Conservation (phyloP, 2,797 vertebrate genomes). For the Onychomys leucogaster region DNA sequence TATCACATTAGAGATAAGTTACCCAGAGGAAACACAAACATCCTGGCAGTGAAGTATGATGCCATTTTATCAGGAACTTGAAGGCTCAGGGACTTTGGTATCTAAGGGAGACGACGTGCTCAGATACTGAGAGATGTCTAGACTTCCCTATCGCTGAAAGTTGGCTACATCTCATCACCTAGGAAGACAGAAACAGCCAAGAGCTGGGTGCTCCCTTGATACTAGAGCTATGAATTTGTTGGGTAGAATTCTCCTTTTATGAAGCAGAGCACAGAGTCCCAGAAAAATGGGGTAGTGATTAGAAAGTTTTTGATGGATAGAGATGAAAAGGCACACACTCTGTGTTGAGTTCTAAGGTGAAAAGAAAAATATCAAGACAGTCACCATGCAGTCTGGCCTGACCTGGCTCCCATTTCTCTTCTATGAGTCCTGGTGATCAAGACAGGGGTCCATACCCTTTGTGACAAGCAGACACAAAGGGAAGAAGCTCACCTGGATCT, state of each 20-base stretch:
- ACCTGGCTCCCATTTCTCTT: fast-evolving
- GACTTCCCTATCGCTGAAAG: background rate
- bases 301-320: background rate
- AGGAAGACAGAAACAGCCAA: background rate
- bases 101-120: too few species aligned
- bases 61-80: background rate
- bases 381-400: background rate
- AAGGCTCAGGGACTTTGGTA: background rate
- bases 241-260: background rate
- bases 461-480: background rate
- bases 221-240: background rate
- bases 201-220: background rate
- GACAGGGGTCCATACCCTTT: background rate
- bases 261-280: background rate
- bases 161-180: background rate
- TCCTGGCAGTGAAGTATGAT: background rate
- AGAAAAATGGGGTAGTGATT: background rate
- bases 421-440: background rate
- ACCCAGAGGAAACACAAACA: too few species aligned
- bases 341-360: background rate
- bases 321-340: background rate
- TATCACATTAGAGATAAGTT: background rate
- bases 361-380: background rate
- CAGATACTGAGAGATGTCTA: too few species aligned
- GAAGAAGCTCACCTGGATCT: constrained; percentile 89